Base-by-base conservation (phyloP, 2,888 invertebrate genomes). In the Latrodectus hesperus region DNA sequence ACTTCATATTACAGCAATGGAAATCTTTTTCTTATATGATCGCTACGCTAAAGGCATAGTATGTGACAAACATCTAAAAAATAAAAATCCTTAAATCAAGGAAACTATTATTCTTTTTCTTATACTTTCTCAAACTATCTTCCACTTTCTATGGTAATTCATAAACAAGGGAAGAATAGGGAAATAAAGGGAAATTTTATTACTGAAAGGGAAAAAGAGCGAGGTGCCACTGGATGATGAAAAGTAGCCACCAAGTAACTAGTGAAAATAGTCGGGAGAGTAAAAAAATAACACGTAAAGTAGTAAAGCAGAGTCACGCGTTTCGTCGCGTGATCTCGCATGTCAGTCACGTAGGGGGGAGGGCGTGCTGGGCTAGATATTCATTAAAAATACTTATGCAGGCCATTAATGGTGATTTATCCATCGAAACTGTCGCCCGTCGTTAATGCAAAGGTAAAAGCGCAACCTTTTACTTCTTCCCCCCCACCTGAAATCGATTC, bases 331-430 rank as follows among this genome's bases (percentile, higher is more conserved):
- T 88, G 83, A 79, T 83, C 73, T 10, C 49, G 79, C 65, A 83
- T 78, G 83, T 76, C 83, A 68, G 88, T 84, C 83, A 83, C 88
- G 88, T 84, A 75, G 73, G 70, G 70, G 26, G 49, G 70, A 53
- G 73, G 80, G 67, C 81, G 80, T 81, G 81, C 86, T 73, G 77
- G 68, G 86, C 72, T 87, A 72, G 86, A 87, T 87, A 87, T 87
- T 87, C 88, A 88, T 88, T 88, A 88, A 88, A 88, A 88, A 88
- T 88, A 84, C 88, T 88, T 88, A 88, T 80, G 84, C 79, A 84
- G 83, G 80, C 88, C 88, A 88, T 88, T 88, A 88, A 88, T 88
- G 88, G 88, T 84, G 88, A 88, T 88, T 88, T 88, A 88, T 88
- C 88, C 88, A 88, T 84, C 83, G 84, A 88, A 88, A 84, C 84